Base-by-base conservation (phyloP, 2,113 vertebrate species). In the Eublepharis macularius region DNA sequence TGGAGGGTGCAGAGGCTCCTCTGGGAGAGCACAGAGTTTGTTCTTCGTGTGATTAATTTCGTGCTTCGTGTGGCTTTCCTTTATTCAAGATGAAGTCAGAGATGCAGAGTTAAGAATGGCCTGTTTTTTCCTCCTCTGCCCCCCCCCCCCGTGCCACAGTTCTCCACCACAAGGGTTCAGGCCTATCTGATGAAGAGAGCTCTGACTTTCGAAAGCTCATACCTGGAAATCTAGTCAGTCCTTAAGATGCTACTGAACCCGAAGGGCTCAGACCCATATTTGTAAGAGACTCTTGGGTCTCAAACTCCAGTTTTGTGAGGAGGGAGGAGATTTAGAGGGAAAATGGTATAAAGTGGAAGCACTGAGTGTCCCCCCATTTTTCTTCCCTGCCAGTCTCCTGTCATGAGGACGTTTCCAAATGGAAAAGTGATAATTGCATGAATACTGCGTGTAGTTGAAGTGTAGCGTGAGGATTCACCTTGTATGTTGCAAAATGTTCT, bases 1-100 rank as follows among this genome's bases (percentile, higher is more conserved):
- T n/a, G 24, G 32, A 29, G 68, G 5, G 60, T 84, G 29, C 11
- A 79, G 83, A 72, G 76, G 24, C 60, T 34, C 70, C 79, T 11
- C 32, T 73, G 70, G 79, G 63, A 70, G 79, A 32, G 72, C 85
- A 39, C 0, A 0, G 4, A 74, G 19, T 39, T 0, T n/a, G 39
- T 0, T 0, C 68, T 89, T 81, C 0, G 63, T 82, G 83, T 57
- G 83, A 49, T 76, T 60, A 45, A 86, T 91, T 87, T 43, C 77
- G 66, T 75, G 72, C 73, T 47, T 68, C n/a, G 1, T 39, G 63
- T 68, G 74, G 24, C n/a, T 84, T 76, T 65, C 9, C 65, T 51
- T 66, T 39, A 76, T 66, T 65, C 82, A 29, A 1, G 1, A 66
- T 34, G 72, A 66, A 83, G 72, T n/a, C n/a, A 1, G 60, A 47